Base-by-base conservation (phyloP, 2,888 invertebrate genomes). In the Tenodera sinensis region DNA sequence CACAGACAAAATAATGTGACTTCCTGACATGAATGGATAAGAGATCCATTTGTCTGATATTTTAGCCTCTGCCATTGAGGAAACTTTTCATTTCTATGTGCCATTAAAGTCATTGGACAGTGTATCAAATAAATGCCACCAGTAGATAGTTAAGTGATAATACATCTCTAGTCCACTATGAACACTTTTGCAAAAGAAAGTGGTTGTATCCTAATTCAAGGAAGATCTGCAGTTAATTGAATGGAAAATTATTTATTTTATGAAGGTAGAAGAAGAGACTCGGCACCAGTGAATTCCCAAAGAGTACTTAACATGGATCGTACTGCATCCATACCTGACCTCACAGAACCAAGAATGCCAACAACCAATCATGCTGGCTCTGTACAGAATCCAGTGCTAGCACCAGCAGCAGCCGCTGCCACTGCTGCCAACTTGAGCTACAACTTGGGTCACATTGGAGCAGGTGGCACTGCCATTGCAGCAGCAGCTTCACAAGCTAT, bases 401-500 rank as follows among this genome's bases (percentile, higher is more conserved):
- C 91, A 42, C 90, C 91, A 47, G 89, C 91, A 14, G 92, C 93
- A n/a, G 91, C 93, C 3, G 54, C 54, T 6, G 20, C 54, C 25
- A 92, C 92, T 34, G 91, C 93, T 27, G 91, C 93, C 20, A 92
- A 94, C 0, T 94, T 95, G 7, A 94, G 96, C 71, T 97, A 97
- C 92, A 95, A 95, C 91, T 94, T 98, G 87, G 97, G 97, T 25
- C 97, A 98, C 91, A 96, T 97, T 92, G 97, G 97, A n/a, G 97
- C 97, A 0, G 97, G 97, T 20, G 95, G 96, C 89, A 97, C 97
- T 92, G 98, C 98, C 1, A 98, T 99, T 89, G 98, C 98, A 0
- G 98, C 97, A 0, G 98, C 99, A 0, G 99, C 98, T 0, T 98
- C 98, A 30, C 98, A 99, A 93, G 99, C 99, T 0, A 98, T 99